Evolutionary conservation across 1,140 invertebrate species (phyloP).

Genomic region (Pinna nobilis): DNA sequence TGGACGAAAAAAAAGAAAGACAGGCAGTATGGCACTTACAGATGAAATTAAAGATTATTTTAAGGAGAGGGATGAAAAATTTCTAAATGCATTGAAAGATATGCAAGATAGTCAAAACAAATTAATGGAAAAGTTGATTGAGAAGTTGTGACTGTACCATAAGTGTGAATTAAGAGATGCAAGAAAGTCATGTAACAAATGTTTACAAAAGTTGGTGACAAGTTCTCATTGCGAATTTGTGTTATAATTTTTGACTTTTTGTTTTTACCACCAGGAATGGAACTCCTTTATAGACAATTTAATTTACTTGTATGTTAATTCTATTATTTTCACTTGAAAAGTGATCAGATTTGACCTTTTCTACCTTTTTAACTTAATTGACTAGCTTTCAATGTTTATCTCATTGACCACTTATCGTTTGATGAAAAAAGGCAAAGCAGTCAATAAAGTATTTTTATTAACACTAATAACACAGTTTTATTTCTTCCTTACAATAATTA

Average conservation of each 20-base stretch:
- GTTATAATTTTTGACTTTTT: not conserved
- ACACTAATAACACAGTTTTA: not conserved
- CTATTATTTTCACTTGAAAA: not conserved
- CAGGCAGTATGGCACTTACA: no score
- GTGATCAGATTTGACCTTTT: not conserved
- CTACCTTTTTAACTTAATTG: not conserved
- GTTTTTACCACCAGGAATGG: not conserved
- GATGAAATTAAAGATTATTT: conserved; percentile 6
- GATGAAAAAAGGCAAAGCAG: not conserved
- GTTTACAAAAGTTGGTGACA: not conserved
- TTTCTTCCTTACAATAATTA: not conserved
- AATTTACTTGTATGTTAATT: not conserved
- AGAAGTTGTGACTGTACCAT: no score
- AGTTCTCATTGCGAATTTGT: not conserved
- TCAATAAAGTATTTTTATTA: not conserved
- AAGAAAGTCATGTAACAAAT: not conserved
- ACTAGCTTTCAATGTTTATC: not conserved
- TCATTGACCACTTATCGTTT: not conserved
- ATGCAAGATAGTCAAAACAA: conserved; percentile 19
- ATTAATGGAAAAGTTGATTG: not conserved
- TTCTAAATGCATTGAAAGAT: not conserved
- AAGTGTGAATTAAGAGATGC: not conserved
- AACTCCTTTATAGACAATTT: not conserved
- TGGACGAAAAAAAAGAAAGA: no score
- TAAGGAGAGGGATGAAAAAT: not conserved